Evolutionary conservation across 1,140 invertebrate species (phyloP), one percentile per base, ranked within the genome.

Genomic region (Drosophila jambulina): DNA sequence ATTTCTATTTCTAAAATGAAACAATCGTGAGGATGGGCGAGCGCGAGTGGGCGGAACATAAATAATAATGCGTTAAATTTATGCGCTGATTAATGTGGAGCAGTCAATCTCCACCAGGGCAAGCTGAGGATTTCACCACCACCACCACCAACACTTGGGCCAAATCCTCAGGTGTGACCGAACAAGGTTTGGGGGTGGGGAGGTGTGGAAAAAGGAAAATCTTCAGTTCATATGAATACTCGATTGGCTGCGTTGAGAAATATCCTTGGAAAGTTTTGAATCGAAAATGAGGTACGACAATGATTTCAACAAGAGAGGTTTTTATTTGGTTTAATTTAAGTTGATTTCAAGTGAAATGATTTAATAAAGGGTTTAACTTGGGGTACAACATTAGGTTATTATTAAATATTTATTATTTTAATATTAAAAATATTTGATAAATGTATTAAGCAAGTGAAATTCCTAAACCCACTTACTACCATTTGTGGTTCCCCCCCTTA

Each of bases 41-140:
- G 27, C 60, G 54, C 51, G 23, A 58, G 54, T 56, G 67, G 71
- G 15, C 60, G 68, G 54, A 65, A 81, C 85, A 88, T 90, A 88
- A 90, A 88, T 88, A 88, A 90, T 90, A 88, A 90, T 88, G 85
- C 84, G 84, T 88, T 90, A 90, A 90, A 88, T 90, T 88, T 90
- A 90, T 90, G 85, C 78, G 81, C 43, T 88, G 84, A 88, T 88
- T 88, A 88, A 88, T 88, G 85, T 59, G 60, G 69, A 75, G 86
- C 85, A 90, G 85, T 88, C 85, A 84, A 88, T 88, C 85, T 78
- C 69, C 72, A 62, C 53, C 68, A 27, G n/a, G 7, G 23, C 27
- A 53, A 54, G 49, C n/a, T n/a, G 3, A 21, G 60, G 42, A 40
- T 77, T 69, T 64, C 38, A 29, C 46, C 67, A 67, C 46, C 45